Percentiles rank a stretch among this genome's conserved stretches.
Evolutionary conservation across 92 coral and sea anemone species (phyloP).

Genomic region (Montipora capitata): DNA sequence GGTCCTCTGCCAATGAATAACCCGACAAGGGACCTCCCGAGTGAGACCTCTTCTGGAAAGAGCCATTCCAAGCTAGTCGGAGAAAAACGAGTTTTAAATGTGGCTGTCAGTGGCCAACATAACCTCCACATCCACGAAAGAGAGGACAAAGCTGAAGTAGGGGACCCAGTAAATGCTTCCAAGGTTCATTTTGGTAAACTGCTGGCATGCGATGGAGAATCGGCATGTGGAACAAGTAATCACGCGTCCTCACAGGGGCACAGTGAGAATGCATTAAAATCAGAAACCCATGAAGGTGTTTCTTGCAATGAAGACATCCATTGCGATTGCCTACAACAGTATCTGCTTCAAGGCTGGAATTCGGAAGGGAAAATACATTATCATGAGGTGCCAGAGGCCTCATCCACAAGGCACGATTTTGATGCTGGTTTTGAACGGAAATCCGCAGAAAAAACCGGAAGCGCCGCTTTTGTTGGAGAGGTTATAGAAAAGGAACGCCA

Average conservation of each 20-base stretch:
- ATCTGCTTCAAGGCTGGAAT: slow-evolving; percentile 3
- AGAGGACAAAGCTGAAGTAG: neutral
- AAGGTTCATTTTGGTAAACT: neutral
- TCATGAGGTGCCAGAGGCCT: neutral
- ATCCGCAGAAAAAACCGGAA: neutral
- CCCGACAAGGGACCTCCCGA: too few species aligned
- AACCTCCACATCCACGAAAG: neutral
- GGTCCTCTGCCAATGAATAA: neutral
- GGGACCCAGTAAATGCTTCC: neutral
- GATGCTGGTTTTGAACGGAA: neutral
- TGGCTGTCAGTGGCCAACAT: neutral
- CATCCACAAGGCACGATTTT: neutral
- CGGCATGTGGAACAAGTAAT: neutral
- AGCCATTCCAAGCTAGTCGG: neutral
- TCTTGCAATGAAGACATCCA: neutral
- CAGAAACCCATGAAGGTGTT: neutral
- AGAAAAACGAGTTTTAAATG: neutral
- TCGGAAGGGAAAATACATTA: neutral
- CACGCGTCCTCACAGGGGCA: neutral
- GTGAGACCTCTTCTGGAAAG: neutral
- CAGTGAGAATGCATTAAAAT: too few species aligned
- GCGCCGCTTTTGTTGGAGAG: neutral
- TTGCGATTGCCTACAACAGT: neutral
- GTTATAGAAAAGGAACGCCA: neutral
- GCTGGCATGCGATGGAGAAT: neutral